These are phyloP conservation scores for Barypeithes pellucidus DNA, from an alignment of 2,888 invertebrate species.

Conservation along the genomic window DNA sequence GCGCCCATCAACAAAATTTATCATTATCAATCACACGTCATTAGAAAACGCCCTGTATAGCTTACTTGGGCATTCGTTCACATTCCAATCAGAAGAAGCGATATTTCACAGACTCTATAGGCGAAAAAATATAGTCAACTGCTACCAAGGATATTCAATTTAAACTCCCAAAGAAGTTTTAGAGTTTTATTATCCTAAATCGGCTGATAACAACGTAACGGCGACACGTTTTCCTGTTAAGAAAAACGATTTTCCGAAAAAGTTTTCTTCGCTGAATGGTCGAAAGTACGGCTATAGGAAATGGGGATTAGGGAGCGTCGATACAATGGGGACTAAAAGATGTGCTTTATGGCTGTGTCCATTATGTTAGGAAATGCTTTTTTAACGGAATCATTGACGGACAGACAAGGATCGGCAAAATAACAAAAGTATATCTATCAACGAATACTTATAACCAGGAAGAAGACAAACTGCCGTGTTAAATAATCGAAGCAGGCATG, in stretches of 20 bases:
- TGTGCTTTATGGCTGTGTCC: conserved; percentile 25
- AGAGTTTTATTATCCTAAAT: conserved; percentile 46
- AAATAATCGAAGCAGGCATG: too few relatives aligned
- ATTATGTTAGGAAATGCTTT: conserved; percentile 18
- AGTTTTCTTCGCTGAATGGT: conserved; percentile 34
- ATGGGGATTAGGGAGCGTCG: conserved; percentile 33
- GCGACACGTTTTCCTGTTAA: conserved; percentile 42
- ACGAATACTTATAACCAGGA: too few relatives aligned
- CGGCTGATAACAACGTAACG: conserved; percentile 43
- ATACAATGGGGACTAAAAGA: conserved; percentile 43
- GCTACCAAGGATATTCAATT: conserved; percentile 37
- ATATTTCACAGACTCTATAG: conserved; percentile 15
- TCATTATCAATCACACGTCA: too few relatives aligned
- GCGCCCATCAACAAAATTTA: too few relatives aligned
- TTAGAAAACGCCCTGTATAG: too few relatives aligned
- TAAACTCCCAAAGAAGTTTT: conserved; percentile 44
- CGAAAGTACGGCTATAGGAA: conserved; percentile 20
- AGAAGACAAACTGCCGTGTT: too few relatives aligned
- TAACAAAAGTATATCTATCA: too few relatives aligned
- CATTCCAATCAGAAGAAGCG: conserved; percentile 11
- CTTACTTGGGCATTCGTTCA: background rate
- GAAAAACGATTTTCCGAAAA: conserved; percentile 48
- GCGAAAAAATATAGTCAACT: conserved; percentile 32
- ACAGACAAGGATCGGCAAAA: too few relatives aligned
- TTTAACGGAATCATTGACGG: conserved; percentile 5